Base-by-base conservation (phyloP, 2,797 vertebrate genomes). In the Halcyon chelicuti region DNA sequence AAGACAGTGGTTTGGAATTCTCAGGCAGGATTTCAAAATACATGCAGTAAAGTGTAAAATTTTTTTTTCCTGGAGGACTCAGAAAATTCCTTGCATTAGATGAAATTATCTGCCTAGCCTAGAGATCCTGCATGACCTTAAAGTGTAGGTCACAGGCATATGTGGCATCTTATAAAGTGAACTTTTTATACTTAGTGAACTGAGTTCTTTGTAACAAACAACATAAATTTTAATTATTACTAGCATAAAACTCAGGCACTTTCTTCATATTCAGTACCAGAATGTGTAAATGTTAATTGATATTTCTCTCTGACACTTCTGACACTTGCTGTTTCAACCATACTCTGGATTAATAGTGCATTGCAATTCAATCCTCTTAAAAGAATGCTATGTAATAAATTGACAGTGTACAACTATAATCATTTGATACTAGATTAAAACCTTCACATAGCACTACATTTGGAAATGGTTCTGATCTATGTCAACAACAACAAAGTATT, bases 301-400 rank as follows among this genome's bases (percentile, higher is more conserved):
- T 58, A 22, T 85, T 90, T 86, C 39, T 54, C 72, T 91, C 61
- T 90, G 76, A 88, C 76, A 81, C 73, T 78, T 95, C 85, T 93
- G 86, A 95, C 55, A 65, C 54, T 88, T 86, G 58, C 33, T 46
- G 29, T 47, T 95, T 60, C 86, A 82, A 35, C 49, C 16, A 14
- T 25, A 73, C 79, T 87, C 94, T 72, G 81, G 62, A 90, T 90
- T 94, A 78, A 86, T 6, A 90, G 66, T 57, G 47, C 47, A 84
- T 31, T 91, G 67, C 67, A 91, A 77, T 51, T 90, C 85, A 96
- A 96, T 95, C 90, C 81, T 95, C 82, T 94, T 90, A 77, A 71
- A 81, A 76, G 37, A 88, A 80, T 28, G n/a, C 85, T 87, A 82
- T 68, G 84, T 72, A 80, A 86, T 72, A 92, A 89, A 72, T 63